A percentile compares a stretch with the other conserved stretches of the same genome.
Conservation (phyloP, 1,140 invertebrate species). For the Chionoecetes opilio region DNA sequence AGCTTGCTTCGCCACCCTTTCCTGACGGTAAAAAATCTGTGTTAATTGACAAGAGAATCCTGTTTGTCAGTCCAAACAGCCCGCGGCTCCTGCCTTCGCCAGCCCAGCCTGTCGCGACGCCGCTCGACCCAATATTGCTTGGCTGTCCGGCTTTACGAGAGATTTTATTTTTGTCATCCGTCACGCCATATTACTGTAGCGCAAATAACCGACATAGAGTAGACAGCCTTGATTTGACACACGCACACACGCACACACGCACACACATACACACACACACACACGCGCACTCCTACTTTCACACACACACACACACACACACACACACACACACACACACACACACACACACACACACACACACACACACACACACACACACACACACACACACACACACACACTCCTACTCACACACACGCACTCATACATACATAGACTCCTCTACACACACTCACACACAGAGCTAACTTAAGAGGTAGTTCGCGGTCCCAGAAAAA, state of each 20-base stretch:
- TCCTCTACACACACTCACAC: too few species aligned
- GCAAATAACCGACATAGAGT: background rate
- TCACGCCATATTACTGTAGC: background rate
- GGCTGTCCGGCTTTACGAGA: background rate
- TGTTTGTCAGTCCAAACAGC: constrained; percentile 6
- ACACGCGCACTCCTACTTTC: background rate
- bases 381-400: too few species aligned
- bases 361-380: too few species aligned
- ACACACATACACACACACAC: constrained; percentile 17
- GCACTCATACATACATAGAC: too few species aligned
- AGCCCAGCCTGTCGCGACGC: background rate
- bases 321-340: background rate
- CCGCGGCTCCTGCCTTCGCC: background rate
- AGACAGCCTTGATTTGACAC: background rate
- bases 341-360: too few species aligned
- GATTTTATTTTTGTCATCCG: constrained; percentile 2
- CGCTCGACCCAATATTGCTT: background rate
- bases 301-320: constrained; percentile 27
- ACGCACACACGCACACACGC: constrained; percentile 24
- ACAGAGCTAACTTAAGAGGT: too few species aligned
- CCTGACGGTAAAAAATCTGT: background rate
- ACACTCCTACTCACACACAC: too few species aligned
- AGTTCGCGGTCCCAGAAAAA: too few species aligned
- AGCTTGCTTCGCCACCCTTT: background rate
- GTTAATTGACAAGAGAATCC: constrained; percentile 20